Evolutionary conservation across 2,113 vertebrate genomes (phyloP).

Genomic region (Nothobranchius furzeri): DNA sequence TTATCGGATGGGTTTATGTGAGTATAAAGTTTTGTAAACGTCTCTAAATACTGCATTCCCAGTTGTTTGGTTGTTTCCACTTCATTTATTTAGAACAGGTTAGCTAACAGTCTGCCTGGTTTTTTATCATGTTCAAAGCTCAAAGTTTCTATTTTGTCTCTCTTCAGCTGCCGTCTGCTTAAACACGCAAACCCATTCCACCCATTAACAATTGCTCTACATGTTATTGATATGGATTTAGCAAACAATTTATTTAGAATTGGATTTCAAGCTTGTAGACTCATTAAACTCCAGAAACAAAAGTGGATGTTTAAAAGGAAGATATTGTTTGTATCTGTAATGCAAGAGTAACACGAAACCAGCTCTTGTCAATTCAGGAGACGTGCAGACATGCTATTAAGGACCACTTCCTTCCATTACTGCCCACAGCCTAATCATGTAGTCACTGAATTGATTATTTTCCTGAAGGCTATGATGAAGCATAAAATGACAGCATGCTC

Average conservation of each 20-base stretch:
- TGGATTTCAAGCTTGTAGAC: constrained; percentile 35
- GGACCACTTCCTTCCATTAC: constrained; percentile 69
- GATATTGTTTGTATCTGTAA: constrained; percentile 19
- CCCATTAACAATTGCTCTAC: background rate
- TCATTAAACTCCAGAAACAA: constrained; percentile 29
- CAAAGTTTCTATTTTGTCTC: background rate
- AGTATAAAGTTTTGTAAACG: too few species aligned
- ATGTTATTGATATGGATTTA: constrained; percentile 20
- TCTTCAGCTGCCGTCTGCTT: background rate
- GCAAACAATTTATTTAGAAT: constrained; percentile 46
- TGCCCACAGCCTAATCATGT: constrained; percentile 46
- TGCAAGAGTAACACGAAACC: constrained; percentile 15
- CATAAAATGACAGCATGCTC: constrained; percentile 16
- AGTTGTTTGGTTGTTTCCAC: too few species aligned
- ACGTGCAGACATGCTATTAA: constrained; percentile 49
- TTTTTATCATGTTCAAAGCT: background rate
- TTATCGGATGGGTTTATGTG: too few species aligned
- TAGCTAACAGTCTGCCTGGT: too few species aligned
- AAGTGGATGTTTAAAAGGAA: constrained; percentile 15
- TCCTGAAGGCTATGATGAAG: constrained; percentile 23
- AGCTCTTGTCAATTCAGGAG: constrained; percentile 17
- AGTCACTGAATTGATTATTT: constrained; percentile 60
- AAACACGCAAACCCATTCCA: background rate
- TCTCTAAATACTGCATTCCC: too few species aligned
- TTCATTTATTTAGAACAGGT: too few species aligned